Evolutionary conservation across 2,888 invertebrate species (phyloP).

Genomic region (Mythimna impura): DNA sequence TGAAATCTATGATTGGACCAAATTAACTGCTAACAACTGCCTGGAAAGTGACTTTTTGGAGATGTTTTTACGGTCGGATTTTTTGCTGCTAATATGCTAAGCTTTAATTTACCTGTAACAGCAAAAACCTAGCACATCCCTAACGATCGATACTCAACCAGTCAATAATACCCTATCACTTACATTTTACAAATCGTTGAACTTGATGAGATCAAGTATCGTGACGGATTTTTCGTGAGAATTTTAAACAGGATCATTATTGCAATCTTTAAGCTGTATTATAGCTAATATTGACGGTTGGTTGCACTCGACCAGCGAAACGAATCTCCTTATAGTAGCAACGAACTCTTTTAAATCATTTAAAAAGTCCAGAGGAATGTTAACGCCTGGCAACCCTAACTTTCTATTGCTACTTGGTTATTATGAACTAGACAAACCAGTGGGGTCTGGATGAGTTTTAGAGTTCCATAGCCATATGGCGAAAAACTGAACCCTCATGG

Average conservation of each 20-base stretch:
- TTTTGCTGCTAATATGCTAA: too few relatives aligned
- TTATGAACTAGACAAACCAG: constrained; percentile 37
- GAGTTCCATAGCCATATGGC: too few relatives aligned
- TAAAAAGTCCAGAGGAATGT: not conserved
- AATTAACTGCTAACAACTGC: too few relatives aligned
- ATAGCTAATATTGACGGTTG: constrained; percentile 21
- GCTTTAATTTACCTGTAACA: too few relatives aligned
- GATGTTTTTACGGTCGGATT: too few relatives aligned
- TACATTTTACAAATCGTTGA: not conserved
- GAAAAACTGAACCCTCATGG: too few relatives aligned
- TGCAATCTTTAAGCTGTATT: constrained; percentile 3
- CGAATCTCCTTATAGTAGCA: constrained; percentile 18
- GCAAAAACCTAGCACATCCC: not conserved
- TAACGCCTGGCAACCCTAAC: constrained; percentile 27
- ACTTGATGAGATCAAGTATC: constrained; percentile 6
- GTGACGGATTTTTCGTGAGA: constrained; percentile 3
- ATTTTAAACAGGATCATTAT: constrained; percentile 4
- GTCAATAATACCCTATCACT: not conserved
- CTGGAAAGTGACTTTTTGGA: too few relatives aligned
- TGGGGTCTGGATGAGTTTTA: not conserved
- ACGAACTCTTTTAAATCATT: not conserved
- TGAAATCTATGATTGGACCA: too few relatives aligned
- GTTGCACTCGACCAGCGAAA: not conserved
- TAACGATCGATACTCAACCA: not conserved
- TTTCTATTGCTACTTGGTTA: constrained; percentile 20